Base-by-base conservation (phyloP, 2,888 invertebrate genomes). In the Vandiemenella viatica region DNA sequence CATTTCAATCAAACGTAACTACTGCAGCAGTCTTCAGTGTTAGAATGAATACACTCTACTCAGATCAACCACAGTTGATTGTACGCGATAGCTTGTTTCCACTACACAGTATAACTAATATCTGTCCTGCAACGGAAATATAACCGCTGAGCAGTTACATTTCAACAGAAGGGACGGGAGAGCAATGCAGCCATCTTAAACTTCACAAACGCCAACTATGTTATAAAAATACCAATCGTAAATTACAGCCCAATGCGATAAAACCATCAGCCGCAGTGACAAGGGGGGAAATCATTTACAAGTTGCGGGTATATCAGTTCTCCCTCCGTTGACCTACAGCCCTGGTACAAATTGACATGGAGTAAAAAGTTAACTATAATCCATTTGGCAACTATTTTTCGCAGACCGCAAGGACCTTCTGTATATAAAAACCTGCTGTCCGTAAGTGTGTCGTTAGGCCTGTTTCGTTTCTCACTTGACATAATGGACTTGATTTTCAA, bases 291-390 rank as follows among this genome's bases (percentile, higher is more conserved):
- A n/a, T 43, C 47, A 26, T 50, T 46, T 42, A 45, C 37, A 46
- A 49, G 21, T 37, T 47, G 40, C 37, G 50, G 48, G 45, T 46
- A 38, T 15, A 42, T 21, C 22, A 42, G n/a, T n/a, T n/a, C n/a
- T 44, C 26, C 45, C 42, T 40, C 23, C 32, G 8, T 19, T 46
- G 42, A 45, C 50, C 53, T 53, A 53, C 53, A 53, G 49, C 53
- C 53, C 53, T 53, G 53, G 45, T 51, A 46, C 50, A 37, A 53
- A 53, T 53, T 53, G 53, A 53, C 53, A 53, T 53, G 49, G 50
- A 53, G 53, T 53, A 53, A 45, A 49, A 53, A 50, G 49, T 53
- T 49, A 42, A 49, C 49, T 49, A 51, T 42, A 51, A 51, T 49
- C 51, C 53, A 16, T 49, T 43, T 47, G 53, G 49, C 53, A 51